Evolutionary conservation across 92 coral and sea anemone species (phyloP).

Genomic region (Phymanthus crucifer): DNA sequence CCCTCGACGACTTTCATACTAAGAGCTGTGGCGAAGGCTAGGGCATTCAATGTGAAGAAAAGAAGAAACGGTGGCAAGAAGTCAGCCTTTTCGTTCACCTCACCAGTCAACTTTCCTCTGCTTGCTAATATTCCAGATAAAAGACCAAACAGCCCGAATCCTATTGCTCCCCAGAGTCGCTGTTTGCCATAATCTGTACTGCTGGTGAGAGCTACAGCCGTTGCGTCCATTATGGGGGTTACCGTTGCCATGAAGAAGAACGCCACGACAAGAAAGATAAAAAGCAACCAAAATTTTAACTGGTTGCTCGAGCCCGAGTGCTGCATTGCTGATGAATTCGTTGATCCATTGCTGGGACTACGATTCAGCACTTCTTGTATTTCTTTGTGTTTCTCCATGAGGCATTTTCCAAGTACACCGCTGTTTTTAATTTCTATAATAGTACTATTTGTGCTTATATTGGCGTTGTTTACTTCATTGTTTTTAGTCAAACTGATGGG

Average conservation of each 20-base stretch:
- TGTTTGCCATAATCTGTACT: slow-evolving; percentile 19
- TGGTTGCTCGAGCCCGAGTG: slow-evolving; percentile 2
- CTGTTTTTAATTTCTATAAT: not conserved
- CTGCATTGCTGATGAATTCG: not conserved
- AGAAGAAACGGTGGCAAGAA: slow-evolving; percentile 11
- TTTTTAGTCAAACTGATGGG: not conserved
- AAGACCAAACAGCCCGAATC: slow-evolving; percentile 9
- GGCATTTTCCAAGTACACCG: not conserved
- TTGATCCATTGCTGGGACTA: not conserved
- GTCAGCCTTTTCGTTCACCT: not conserved
- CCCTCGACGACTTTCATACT: not conserved
- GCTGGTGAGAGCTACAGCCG: not conserved
- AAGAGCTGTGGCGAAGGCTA: not conserved
- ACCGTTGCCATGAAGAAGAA: slow-evolving; percentile 21
- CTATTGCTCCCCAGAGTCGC: slow-evolving; percentile 26
- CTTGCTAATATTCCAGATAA: slow-evolving; percentile 24
- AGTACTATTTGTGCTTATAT: not conserved
- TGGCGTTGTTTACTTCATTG: not conserved
- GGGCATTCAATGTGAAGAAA: not conserved
- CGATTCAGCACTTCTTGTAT: not conserved
- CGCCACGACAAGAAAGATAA: slow-evolving; percentile 1
- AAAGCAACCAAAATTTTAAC: not conserved
- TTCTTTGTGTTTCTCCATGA: not conserved
- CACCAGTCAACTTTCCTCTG: not conserved
- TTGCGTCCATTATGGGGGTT: slow-evolving; percentile 33